Conservation (phyloP, 2,888 invertebrate species). For the Tenthredo distinguenda region DNA sequence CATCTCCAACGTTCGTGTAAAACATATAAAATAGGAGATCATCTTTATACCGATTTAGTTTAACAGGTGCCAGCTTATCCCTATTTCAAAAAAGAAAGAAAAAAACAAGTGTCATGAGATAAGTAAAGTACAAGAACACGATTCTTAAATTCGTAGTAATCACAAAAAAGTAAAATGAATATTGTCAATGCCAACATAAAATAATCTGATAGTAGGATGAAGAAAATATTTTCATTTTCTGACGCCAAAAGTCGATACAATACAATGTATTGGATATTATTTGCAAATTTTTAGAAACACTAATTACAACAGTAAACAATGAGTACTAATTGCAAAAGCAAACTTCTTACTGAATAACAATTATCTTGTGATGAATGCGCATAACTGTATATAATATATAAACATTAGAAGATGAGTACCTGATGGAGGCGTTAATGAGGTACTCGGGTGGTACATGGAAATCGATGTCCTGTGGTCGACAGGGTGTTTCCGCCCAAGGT, state of each 20-base stretch:
- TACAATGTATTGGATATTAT: not conserved
- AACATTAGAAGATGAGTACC: conserved; percentile 76
- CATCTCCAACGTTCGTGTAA: conserved; percentile 99
- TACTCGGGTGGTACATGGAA: conserved; percentile 99
- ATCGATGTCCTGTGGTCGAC: conserved; percentile 99
- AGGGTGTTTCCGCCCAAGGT: conserved; percentile 98
- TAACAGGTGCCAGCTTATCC: conserved; percentile 96
- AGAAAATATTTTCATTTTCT: not conserved
- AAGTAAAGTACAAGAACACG: not conserved
- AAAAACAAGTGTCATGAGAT: conserved; percentile 12
- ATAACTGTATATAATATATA: not conserved
- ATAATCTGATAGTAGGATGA: not conserved
- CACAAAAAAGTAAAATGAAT: not conserved
- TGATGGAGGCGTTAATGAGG: conserved; percentile 97
- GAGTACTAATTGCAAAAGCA: not conserved
- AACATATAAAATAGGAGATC: conserved; percentile 99
- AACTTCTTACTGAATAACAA: not conserved
- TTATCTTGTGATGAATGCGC: not conserved
- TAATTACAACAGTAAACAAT: conserved; percentile 40
- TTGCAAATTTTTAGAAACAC: not conserved
- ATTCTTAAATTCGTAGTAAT: not conserved
- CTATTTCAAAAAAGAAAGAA: conserved; percentile 78
- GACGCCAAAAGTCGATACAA: not conserved
- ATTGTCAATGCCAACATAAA: not conserved
- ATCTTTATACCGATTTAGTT: conserved; percentile 98